Base-by-base conservation (phyloP, 2,113 vertebrate genomes). In the Rallus limicola region DNA sequence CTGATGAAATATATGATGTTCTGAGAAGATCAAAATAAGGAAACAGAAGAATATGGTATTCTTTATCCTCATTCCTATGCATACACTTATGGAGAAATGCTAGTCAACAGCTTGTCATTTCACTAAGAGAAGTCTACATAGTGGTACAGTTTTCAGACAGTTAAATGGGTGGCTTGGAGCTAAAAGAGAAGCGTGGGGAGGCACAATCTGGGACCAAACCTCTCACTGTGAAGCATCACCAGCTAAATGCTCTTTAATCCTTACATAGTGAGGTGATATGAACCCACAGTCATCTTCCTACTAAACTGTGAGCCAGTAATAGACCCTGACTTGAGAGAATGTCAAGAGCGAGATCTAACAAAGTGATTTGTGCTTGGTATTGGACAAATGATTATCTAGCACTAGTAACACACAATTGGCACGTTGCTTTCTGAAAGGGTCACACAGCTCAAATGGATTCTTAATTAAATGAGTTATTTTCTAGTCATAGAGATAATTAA, bases 21-120 rank as follows among this genome's bases (percentile, higher is more conserved):
- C 42, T 52, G 38, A 56, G 64, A 7, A 84, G 44, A 82, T 42
- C 16, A 94, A 90, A 88, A 71, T 76, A 86, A 82, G 77, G 65
- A 90, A 96, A 63, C 29, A 52, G 82, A 70, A 83, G 58, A 93
- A 75, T 93, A 67, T 81, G 72, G 53, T 93, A 42, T 75, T 90
- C 77, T 93, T 67, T 44, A 16, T 71, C 81, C 62, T 85, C 58
- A 50, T 72, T 86, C 53, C 53, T 78, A 25, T 33, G 77, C 76
- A n/a, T 19, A 55, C 12, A 5, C 44, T 84, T 29, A 25, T 1
- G 6, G 36, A 86, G 44, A 76, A 78, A 86, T 33, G 38, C 55
- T 77, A 34, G 62, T 55, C 71, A 88, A 75, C 60, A 84, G 58
- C 50, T 84, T 88, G 80, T 82, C 53, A 46, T 53, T 75, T 90